Percentiles rank a stretch among this genome's conserved stretches.
These are phyloP conservation scores for Aphyosemion australe DNA, from an alignment of 2,113 vertebrate genomes.

Conservation along the genomic window DNA sequence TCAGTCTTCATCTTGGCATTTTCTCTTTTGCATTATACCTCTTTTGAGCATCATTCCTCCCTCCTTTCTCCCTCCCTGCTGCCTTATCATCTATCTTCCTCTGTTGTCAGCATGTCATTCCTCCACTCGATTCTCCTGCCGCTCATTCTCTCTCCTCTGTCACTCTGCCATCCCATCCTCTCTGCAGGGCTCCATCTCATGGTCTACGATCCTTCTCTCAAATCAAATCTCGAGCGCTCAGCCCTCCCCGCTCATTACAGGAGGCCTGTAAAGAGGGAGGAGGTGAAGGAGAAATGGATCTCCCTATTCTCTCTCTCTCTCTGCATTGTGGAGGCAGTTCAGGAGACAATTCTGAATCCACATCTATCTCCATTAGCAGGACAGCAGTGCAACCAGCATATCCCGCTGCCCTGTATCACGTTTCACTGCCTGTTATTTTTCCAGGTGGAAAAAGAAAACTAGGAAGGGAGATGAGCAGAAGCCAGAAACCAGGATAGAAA, in stretches of 20 bases:
- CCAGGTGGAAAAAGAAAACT: slow-evolving; percentile 66
- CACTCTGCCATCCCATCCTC: slow-evolving; percentile 26
- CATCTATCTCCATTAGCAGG: slow-evolving; percentile 82
- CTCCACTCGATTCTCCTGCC: slow-evolving; percentile 32
- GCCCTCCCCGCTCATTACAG: slow-evolving; percentile 59
- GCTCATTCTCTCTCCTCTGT: slow-evolving; percentile 18
- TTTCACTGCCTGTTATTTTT: slow-evolving; percentile 75
- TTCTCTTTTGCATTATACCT: slow-evolving; percentile 42
- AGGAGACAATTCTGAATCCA: slow-evolving; percentile 70
- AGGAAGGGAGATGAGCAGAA: slow-evolving; percentile 22
- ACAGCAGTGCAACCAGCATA: slow-evolving; percentile 54
- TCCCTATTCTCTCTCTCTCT: slow-evolving; percentile 20
- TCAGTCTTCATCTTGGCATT: slow-evolving; percentile 28
- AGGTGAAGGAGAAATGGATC: slow-evolving; percentile 61
- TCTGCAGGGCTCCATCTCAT: slow-evolving; percentile 33
- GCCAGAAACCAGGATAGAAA: slow-evolving; percentile 30
- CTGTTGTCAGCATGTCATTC: slow-evolving; percentile 56
- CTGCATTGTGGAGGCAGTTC: slow-evolving; percentile 45
- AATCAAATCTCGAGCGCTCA: slow-evolving; percentile 46
- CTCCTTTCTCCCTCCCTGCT: slow-evolving; percentile 25
- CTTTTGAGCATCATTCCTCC: slow-evolving; percentile 33
- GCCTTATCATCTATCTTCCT: slow-evolving; percentile 57
- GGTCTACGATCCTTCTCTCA: slow-evolving; percentile 19
- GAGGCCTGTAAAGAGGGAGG: slow-evolving; percentile 55
- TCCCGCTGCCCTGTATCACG: slow-evolving; percentile 56